Conservation (phyloP, 2,797 vertebrate genomes). For the Paedocypris micromegethes region DNA sequence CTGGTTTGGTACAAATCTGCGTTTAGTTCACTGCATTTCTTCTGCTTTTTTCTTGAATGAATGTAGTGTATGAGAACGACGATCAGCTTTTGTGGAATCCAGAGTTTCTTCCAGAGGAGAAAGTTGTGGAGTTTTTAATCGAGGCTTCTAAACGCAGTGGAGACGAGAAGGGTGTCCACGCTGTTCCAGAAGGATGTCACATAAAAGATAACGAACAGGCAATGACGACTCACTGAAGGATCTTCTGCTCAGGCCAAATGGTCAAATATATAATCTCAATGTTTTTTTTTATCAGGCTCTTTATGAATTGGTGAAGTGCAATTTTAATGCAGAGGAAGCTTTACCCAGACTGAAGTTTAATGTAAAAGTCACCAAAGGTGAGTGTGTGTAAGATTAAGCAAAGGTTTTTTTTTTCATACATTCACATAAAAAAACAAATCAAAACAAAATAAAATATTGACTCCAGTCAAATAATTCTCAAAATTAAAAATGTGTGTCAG, state of each 20-base stretch:
- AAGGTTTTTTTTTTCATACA: neutral
- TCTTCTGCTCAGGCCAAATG: neutral
- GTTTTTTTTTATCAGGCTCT: slow-evolving; percentile 73
- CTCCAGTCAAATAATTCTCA: too few relatives aligned
- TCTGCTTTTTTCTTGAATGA: slow-evolving; percentile 2
- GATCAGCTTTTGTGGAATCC: slow-evolving; percentile 97
- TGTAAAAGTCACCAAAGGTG: slow-evolving; percentile 92
- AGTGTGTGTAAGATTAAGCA: slow-evolving; percentile 37
- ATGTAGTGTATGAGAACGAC: slow-evolving; percentile 92
- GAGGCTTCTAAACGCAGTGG: slow-evolving; percentile 88
- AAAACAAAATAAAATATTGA: too few relatives aligned
- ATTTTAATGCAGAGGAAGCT: slow-evolving; percentile 93
- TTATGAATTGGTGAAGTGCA: slow-evolving; percentile 95
- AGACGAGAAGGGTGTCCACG: slow-evolving; percentile 87
- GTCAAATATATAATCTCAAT: slow-evolving; percentile 4
- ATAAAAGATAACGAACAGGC: slow-evolving; percentile 98
- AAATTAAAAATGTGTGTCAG: too few relatives aligned
- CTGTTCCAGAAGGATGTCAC: slow-evolving; percentile 91
- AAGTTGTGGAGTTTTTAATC: slow-evolving; percentile 86
- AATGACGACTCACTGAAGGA: neutral
- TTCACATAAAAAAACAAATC: too few relatives aligned
- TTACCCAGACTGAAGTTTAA: slow-evolving; percentile 87
- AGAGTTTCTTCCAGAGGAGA: slow-evolving; percentile 83
- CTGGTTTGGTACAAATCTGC: neutral
- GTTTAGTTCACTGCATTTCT: neutral